A percentile compares a stretch with the other conserved stretches of the same genome.
These are phyloP conservation scores for Bolinopsis microptera DNA, from an alignment of 37 sponge, comb jelly and placozoan species.

Conservation along the genomic window DNA sequence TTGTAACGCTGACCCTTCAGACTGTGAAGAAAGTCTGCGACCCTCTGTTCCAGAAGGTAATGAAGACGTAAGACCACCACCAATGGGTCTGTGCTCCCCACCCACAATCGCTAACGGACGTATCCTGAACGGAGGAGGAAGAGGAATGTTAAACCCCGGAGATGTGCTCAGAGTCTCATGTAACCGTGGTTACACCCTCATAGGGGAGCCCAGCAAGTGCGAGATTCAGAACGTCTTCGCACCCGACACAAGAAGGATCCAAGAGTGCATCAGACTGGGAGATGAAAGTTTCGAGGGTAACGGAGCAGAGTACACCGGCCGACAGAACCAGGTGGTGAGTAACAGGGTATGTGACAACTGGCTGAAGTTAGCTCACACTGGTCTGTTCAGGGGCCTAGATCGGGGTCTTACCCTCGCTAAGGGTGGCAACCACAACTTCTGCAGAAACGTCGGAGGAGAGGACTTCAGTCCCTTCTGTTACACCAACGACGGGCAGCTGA, in stretches of 20 bases:
- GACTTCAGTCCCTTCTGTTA: background rate
- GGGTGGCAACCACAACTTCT: conserved; percentile 25
- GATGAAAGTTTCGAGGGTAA: background rate
- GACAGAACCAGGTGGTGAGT: background rate
- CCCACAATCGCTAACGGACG: background rate
- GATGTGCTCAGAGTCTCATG: background rate
- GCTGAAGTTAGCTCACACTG: background rate
- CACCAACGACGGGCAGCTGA: background rate
- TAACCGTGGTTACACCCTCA: background rate
- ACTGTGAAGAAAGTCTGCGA: background rate
- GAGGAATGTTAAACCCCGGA: background rate
- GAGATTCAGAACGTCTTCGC: background rate
- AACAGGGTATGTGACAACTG: background rate
- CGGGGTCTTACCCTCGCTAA: background rate
- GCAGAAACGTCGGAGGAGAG: background rate
- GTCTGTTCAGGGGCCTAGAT: background rate
- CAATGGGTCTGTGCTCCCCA: background rate
- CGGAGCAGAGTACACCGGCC: background rate
- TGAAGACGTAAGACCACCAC: background rate
- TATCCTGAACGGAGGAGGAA: background rate
- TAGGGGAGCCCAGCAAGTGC: background rate
- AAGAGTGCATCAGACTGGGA: background rate
- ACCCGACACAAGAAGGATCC: background rate
- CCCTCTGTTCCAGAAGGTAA: background rate
- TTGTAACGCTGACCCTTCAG: background rate